Percentiles rank a stretch among this genome's conserved stretches.
These are phyloP conservation scores for Chloebia gouldiae DNA, from an alignment of 2,113 vertebrate genomes.

Conservation along the genomic window DNA sequence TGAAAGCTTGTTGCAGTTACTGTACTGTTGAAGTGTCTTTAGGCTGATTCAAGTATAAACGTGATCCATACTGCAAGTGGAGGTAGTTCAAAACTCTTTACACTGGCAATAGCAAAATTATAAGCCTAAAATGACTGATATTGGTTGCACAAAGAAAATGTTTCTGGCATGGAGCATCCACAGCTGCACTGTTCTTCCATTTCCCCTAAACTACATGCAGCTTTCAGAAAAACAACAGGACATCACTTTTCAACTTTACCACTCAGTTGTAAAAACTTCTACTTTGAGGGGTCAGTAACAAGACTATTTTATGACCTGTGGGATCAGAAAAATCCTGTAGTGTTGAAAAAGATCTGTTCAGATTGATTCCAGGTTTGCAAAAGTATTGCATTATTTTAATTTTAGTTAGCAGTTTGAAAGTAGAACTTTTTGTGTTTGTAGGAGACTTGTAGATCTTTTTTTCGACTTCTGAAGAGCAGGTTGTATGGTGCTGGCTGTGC, in stretches of 20 bases:
- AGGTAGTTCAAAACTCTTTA: not conserved
- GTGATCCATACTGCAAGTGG: not conserved
- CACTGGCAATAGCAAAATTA: not conserved
- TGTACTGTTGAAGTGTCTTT: not conserved
- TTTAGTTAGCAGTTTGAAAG: not conserved
- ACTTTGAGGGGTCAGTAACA: not conserved
- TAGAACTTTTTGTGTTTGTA: not conserved
- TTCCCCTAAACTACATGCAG: not conserved
- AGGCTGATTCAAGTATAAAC: not conserved
- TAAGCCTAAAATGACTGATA: not conserved
- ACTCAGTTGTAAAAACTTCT: not conserved
- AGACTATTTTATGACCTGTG: not conserved
- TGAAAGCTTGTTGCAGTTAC: not conserved
- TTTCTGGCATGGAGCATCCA: not conserved
- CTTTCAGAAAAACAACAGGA: not conserved
- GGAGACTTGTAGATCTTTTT: not conserved
- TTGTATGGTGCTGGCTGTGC: not conserved
- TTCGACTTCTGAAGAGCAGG: not conserved
- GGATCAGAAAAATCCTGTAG: not conserved
- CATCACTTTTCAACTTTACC: not conserved
- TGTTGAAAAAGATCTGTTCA: not conserved
- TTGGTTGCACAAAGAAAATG: not conserved
- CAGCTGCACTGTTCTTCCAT: not conserved
- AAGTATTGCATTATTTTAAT: not conserved
- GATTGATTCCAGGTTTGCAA: not conserved